Percentiles rank a stretch among this genome's conserved stretches.
Evolutionary conservation across 1,140 invertebrate genomes (phyloP).

Genomic region (Protaetia brevitarsis): DNA sequence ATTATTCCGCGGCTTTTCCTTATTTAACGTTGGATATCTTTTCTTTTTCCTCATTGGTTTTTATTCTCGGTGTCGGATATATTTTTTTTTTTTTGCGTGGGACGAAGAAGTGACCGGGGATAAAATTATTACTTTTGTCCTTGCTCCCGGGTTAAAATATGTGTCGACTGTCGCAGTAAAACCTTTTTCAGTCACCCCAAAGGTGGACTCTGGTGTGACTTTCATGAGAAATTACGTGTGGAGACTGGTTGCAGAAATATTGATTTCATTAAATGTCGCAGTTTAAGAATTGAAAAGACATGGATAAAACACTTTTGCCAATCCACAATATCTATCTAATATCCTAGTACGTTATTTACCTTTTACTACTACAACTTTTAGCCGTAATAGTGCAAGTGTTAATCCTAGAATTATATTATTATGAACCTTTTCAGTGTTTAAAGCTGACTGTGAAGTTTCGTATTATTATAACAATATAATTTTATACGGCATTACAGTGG

Average conservation of each 20-base stretch:
- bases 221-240: constrained; percentile 1
- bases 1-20: not conserved
- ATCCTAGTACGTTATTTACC: no score
- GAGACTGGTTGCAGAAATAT: not conserved
- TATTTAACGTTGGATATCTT: not conserved
- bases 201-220: not conserved
- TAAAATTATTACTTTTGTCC: constrained; percentile 14
- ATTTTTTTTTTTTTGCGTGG: not conserved
- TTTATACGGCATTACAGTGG: no score
- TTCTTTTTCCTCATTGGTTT: not conserved
- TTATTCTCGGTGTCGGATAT: not conserved
- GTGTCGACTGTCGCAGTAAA: not conserved
- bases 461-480: no score
- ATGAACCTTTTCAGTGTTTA: no score
- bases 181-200: not conserved
- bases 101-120: not conserved
- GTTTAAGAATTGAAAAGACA: no score
- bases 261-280: constrained; percentile 1
- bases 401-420: no score
- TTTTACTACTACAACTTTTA: no score
- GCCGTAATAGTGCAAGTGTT: no score
- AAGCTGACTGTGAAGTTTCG: no score
- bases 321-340: no score
- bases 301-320: no score
- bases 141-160: not conserved